These are phyloP conservation scores for Catocala nupta DNA, from an alignment of 2,888 invertebrate genomes.

Conservation along the genomic window DNA sequence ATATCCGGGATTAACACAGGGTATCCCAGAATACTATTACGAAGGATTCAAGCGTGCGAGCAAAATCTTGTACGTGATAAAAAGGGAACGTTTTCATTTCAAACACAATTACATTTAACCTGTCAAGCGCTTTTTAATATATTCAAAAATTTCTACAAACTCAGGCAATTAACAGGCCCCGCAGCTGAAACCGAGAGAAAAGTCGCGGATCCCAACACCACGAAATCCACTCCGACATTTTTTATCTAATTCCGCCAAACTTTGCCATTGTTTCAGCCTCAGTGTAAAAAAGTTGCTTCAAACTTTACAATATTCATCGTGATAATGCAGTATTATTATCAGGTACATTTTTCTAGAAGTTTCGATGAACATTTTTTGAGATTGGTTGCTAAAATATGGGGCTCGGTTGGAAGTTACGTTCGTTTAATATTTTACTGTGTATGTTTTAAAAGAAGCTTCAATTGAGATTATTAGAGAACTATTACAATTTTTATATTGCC, in stretches of 20 bases:
- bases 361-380: conserved; percentile 18
- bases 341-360: conserved; percentile 29
- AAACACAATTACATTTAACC: too few relatives aligned
- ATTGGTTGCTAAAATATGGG: conserved; percentile 13
- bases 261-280: conserved; percentile 27
- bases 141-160: neutral
- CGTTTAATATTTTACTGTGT: neutral
- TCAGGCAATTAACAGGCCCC: neutral
- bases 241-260: conserved; percentile 26
- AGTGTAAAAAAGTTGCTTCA: conserved; percentile 46
- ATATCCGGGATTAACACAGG: too few relatives aligned
- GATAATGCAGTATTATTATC: conserved; percentile 50
- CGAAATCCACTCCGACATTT: conserved; percentile 16
- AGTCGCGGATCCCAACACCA: neutral
- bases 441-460: neutral
- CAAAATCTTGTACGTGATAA: too few relatives aligned
- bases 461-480: neutral
- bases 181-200: neutral
- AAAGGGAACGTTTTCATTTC: too few relatives aligned
- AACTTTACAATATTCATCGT: conserved; percentile 43
- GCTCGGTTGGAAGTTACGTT: neutral
- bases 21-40: too few relatives aligned
- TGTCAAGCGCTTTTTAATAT: neutral
- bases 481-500: too few relatives aligned
- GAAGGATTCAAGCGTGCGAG: too few relatives aligned